These are phyloP conservation scores for Stenichneumon culpator DNA, from an alignment of 2,888 invertebrate genomes.

Conservation along the genomic window DNA sequence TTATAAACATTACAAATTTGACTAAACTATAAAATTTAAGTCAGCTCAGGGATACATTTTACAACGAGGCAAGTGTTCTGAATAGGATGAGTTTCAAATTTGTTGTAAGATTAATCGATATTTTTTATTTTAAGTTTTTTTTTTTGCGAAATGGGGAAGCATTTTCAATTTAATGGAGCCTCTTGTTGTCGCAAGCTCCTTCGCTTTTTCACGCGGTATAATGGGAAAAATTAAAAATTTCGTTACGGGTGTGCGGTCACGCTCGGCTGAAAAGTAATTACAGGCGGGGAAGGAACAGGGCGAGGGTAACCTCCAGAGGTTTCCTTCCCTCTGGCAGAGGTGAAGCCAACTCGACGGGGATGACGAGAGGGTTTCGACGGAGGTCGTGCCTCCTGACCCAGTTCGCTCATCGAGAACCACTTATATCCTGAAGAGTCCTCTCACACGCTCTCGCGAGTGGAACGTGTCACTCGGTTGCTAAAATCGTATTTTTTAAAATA, in stretches of 20 bases:
- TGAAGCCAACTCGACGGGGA: conserved; percentile 38
- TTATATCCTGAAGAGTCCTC: conserved; percentile 73
- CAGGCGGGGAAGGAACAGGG: conserved; percentile 42
- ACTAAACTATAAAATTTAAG: too few relatives aligned
- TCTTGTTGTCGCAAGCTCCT: neutral
- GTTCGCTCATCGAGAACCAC: conserved; percentile 76
- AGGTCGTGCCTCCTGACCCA: conserved; percentile 77
- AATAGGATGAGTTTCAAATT: too few relatives aligned
- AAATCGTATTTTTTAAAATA: conserved; percentile 30
- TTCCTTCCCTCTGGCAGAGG: conserved; percentile 31
- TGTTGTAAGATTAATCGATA: neutral
- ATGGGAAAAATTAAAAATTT: conserved; percentile 52
- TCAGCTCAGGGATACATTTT: too few relatives aligned
- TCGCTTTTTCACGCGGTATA: neutral
- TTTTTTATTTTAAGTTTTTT: neutral
- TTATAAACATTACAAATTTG: neutral
- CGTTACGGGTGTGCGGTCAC: conserved; percentile 57
- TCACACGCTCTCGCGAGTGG: conserved; percentile 56
- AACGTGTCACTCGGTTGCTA: conserved; percentile 58
- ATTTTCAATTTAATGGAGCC: neutral
- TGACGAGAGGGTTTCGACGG: conserved; percentile 63
- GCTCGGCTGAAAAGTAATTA: conserved; percentile 61
- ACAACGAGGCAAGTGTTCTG: too few relatives aligned
- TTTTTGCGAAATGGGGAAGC: neutral
- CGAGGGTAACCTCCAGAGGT: conserved; percentile 38